Base-by-base conservation (phyloP, 1,140 invertebrate species). In the Rhyacophila brunnea region DNA sequence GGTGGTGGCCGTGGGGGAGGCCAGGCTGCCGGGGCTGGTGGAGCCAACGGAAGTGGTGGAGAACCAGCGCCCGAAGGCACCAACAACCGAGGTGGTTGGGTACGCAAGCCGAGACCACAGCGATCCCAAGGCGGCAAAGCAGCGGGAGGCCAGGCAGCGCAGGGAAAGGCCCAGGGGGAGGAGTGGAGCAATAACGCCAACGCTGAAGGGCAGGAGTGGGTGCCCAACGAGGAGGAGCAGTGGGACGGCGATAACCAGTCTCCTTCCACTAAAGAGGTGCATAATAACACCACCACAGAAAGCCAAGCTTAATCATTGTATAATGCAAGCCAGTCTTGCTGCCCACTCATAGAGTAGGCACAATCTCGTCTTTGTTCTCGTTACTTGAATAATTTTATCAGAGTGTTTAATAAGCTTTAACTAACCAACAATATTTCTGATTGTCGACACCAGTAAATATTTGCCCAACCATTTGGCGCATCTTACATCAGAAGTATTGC, bases 281-380 rank as follows among this genome's bases (percentile, higher is more conserved):
- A 58, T 23, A 64, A 64, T 35, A 70, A 72, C 48, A 74, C 75
- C 60, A 74, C 75, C 61, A 74, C 75, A 66, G 75, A 79, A 69
- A 79, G 75, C 70, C 76, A 79, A 70, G 76, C 76, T 66, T 79
- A 71, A 69, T 28, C 23, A 28, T 28, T 28, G 23, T 28, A 28
- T 28, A 28, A 28, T 28, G 23, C 23, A 28, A 28, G 23, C 23
- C 23, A 28, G 23, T 28, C 23, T 28, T 28, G 23, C 23, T 28
- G 23, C 23, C 23, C 23, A 9, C 23, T 28, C 23, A 28, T 28
- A 28, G 23, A 28, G 23, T 28, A 28, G 23, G 23, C 23, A 5
- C 23, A 28, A 28, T 28, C 23, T 28, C 9, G 23, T 28, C 23
- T 28, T 28, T 28, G 23, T 28, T 28, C 23, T 28, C 23, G 23